phyloP scores from a whole-genome alignment of 2,888 invertebrate genomes.

The Drosophila kuntzei region DNA sequence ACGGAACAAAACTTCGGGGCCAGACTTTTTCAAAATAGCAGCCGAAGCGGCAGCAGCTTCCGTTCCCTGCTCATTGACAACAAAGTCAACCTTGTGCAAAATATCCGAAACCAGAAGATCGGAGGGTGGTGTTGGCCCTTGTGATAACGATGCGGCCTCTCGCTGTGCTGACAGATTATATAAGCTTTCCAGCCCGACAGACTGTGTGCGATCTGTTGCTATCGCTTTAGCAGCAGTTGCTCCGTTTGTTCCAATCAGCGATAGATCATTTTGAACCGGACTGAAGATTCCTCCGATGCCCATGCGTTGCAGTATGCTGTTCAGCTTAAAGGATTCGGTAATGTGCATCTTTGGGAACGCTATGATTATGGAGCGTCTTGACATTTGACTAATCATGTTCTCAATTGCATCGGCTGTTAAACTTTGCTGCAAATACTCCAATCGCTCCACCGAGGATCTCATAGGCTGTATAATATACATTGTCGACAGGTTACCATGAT shows the following conservation, averaged over 20 bases:
- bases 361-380: conserved; percentile 86
- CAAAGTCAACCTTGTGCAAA: conserved; percentile 88
- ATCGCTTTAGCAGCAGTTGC: background rate
- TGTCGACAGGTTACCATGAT: conserved; percentile 87
- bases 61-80: conserved; percentile 88
- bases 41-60: conserved; percentile 89
- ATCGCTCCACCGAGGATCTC: conserved; percentile 85
- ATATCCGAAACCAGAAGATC: conserved; percentile 87
- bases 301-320: conserved; percentile 86
- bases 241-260: conserved; percentile 86
- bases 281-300: conserved; percentile 89
- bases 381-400: conserved; percentile 82
- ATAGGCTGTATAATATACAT: conserved; percentile 89
- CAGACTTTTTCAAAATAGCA: conserved; percentile 87
- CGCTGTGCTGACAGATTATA: conserved; percentile 88
- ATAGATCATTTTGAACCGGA: conserved; percentile 88
- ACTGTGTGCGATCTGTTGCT: background rate
- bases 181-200: conserved; percentile 38
- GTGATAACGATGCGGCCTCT: conserved; percentile 86
- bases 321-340: conserved; percentile 39
- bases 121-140: conserved; percentile 62
- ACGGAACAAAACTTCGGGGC: conserved; percentile 86
- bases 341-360: conserved; percentile 91
- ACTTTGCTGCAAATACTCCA: conserved; percentile 85
- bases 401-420: conserved; percentile 86